Evolutionary conservation across 2,888 invertebrate genomes (phyloP), one percentile per base, ranked within the genome.

Genomic region (Steinernema hermaphroditum): DNA sequence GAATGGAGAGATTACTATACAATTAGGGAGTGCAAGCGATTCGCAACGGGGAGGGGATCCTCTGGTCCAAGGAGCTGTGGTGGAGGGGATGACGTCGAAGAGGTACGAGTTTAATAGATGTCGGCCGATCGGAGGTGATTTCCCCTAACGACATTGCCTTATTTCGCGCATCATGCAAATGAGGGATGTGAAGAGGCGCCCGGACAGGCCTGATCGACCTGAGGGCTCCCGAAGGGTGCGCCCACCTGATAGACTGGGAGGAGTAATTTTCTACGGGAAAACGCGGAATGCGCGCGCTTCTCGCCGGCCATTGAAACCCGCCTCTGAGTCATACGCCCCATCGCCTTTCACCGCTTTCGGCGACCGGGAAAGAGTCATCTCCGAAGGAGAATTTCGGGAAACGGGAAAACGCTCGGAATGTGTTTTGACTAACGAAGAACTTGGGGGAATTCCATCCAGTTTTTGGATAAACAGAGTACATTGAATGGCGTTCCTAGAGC

Each of bases 1-100:
- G 54, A 54, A 54, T 54, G 54, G 6, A 54, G n/a, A 54, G 24
- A 24, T 22, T 54, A 54, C 54, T 54, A 54, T 54, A 54, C 54
- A 54, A 54, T 54, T 54, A 27, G 46, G n/a, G 46, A 46, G 22
- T 9, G 46, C 22, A 16, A 6, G 46, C 46, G 46, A 16, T 4
- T 9, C 9, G 46, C 6, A 12, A 37, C 37, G 4, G 37, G 37
- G 37, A 37, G n/a, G n/a, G n/a, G n/a, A n/a, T n/a, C n/a, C n/a
- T n/a, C n/a, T n/a, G 37, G 37, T 37, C 37, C 12, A 37, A 37
- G 37, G 37, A 37, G 37, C 6, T 8, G 37, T 4, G 12, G 37
- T 37, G 37, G 37, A 12, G n/a, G n/a, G n/a, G n/a, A n/a, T 37
- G 37, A 37, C 37, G 37, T 37, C 37, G 12, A 37, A 12, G 37